Conservation (phyloP, 2,113 vertebrate species). For the Myotis lucifugus region DNA sequence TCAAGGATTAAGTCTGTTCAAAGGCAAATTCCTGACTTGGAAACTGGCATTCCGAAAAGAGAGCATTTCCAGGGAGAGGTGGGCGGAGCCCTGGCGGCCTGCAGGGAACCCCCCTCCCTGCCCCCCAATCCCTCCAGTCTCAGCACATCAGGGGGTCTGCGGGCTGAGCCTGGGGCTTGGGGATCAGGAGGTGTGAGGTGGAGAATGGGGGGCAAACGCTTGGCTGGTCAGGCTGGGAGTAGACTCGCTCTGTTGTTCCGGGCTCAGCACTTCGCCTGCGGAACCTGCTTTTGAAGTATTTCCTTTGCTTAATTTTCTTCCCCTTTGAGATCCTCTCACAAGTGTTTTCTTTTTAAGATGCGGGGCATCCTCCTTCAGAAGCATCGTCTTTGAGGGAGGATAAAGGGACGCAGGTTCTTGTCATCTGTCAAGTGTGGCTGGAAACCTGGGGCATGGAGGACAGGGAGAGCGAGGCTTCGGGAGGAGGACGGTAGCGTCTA, state of each 20-base stretch:
- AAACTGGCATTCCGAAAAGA: not conserved
- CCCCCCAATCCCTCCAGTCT: too few relatives aligned
- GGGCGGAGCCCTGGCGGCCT: not conserved
- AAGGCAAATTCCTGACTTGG: not conserved
- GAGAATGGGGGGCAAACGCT: constrained; percentile 27
- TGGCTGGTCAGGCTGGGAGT: not conserved
- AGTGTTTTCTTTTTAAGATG: constrained; percentile 61
- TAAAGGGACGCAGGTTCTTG: not conserved
- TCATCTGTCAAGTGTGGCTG: constrained; percentile 44
- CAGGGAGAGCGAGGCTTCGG: not conserved
- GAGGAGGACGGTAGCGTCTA: not conserved
- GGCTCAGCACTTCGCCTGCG: not conserved
- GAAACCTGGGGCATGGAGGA: constrained; percentile 23
- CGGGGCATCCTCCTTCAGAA: constrained; percentile 49
- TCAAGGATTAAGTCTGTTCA: not conserved
- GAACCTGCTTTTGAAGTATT: constrained; percentile 30
- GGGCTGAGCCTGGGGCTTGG: too few relatives aligned
- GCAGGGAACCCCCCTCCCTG: not conserved
- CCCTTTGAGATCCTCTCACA: constrained; percentile 59
- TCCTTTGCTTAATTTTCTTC: constrained; percentile 51
- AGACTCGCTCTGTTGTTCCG: not conserved
- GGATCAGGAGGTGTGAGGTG: not conserved
- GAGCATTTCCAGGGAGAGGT: not conserved
- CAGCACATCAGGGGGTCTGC: too few relatives aligned
- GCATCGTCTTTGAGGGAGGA: constrained; percentile 61